Conservation (phyloP, 2,888 invertebrate genomes). For the Orchesella flavescens region DNA sequence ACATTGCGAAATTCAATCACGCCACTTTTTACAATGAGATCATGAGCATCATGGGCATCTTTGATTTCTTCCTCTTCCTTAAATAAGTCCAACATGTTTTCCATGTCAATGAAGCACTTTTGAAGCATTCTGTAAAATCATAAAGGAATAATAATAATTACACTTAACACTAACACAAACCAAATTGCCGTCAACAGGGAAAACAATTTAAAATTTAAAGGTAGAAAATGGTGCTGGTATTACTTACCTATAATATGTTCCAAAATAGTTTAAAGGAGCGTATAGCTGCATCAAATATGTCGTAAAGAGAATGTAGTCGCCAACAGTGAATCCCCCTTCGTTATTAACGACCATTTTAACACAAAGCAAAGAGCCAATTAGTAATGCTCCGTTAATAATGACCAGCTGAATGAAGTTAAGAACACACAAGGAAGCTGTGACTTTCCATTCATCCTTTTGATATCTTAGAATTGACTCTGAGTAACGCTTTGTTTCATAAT, state of each 20-base stretch:
- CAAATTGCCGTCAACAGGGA: too few relatives aligned
- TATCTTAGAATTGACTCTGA: conserved; percentile 81
- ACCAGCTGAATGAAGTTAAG: conserved; percentile 93
- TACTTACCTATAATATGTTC: conserved; percentile 92
- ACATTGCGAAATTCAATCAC: conserved; percentile 92
- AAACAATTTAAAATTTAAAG: too few relatives aligned
- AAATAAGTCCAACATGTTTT: conserved; percentile 98
- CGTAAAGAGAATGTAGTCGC: conserved; percentile 96
- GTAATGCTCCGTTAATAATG: conserved; percentile 88
- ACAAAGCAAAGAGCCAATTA: conserved; percentile 90
- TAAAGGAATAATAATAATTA: not conserved
- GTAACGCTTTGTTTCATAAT: conserved; percentile 91
- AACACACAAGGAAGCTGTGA: conserved; percentile 88
- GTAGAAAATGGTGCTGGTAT: too few relatives aligned
- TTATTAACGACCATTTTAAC: conserved; percentile 86
- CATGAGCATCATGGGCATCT: conserved; percentile 86
- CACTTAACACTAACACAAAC: too few relatives aligned
- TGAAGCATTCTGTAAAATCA: conserved; percentile 86
- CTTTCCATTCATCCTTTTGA: conserved; percentile 83
- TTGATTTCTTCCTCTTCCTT: conserved; percentile 89
- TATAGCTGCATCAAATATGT: conserved; percentile 96
- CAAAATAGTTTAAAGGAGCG: conserved; percentile 97
- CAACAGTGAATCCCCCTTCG: conserved; percentile 84
- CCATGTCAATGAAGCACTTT: conserved; percentile 98
- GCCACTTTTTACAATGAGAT: conserved; percentile 80